Evolutionary conservation across 2,888 invertebrate species (phyloP).

Genomic region (Epirrita christyi): DNA sequence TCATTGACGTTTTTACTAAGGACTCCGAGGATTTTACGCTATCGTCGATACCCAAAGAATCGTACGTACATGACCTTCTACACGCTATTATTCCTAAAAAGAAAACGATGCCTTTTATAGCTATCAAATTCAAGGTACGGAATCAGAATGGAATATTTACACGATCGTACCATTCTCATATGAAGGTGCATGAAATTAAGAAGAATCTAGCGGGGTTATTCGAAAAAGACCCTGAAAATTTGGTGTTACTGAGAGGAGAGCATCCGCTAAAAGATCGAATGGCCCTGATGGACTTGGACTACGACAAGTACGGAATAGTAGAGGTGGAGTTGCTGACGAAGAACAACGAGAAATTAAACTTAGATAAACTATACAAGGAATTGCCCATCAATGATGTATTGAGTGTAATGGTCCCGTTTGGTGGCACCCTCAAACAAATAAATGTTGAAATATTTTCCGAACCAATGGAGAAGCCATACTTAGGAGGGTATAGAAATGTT

Average conservation of each 20-base stretch:
- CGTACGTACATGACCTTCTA: conserved; percentile 72
- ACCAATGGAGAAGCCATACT: conserved; percentile 88
- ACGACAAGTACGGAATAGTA: conserved; percentile 77
- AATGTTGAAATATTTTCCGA: conserved; percentile 79
- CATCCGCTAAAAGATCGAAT: conserved; percentile 70
- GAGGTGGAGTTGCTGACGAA: conserved; percentile 75
- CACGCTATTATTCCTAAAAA: conserved; percentile 70
- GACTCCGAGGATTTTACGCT: conserved; percentile 71
- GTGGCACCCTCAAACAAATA: conserved; percentile 65
- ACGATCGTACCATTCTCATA: conserved; percentile 79
- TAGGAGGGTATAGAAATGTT: conserved; percentile 92
- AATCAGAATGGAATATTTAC: conserved; percentile 77
- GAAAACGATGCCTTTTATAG: conserved; percentile 73
- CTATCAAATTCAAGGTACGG: conserved; percentile 72
- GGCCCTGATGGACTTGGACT: conserved; percentile 73
- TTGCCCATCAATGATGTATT: conserved; percentile 72
- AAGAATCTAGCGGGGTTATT: conserved; percentile 85
- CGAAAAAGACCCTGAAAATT: conserved; percentile 75
- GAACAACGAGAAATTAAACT: conserved; percentile 66
- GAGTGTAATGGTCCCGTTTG: conserved; percentile 72
- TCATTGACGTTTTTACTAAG: conserved; percentile 76
- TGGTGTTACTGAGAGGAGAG: conserved; percentile 79
- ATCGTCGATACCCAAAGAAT: conserved; percentile 71
- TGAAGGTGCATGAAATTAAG: conserved; percentile 85
- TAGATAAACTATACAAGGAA: conserved; percentile 75